phyloP scores from a whole-genome alignment of 2,113 vertebrate species.

The Cettia cetti region DNA sequence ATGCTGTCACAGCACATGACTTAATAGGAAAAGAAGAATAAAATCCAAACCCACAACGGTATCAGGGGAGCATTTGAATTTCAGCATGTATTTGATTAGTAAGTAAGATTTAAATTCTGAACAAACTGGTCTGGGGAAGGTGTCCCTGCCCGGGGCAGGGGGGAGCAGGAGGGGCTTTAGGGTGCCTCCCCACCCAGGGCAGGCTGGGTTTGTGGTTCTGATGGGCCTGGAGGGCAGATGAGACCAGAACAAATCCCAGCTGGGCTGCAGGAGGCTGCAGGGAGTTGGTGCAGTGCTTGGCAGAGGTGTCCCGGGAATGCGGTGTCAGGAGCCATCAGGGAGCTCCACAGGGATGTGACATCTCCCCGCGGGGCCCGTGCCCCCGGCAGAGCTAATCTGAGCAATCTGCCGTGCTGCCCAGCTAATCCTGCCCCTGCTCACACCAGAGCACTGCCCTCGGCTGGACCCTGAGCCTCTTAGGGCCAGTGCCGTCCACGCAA shows the following conservation, averaged over 20 bases:
- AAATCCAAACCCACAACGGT: neutral
- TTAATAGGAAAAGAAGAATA: neutral
- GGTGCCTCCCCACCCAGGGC: neutral
- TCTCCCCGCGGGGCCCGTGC: neutral
- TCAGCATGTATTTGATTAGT: neutral
- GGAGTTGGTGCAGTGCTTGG: accelerated
- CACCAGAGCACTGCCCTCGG: neutral
- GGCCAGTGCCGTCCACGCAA: neutral
- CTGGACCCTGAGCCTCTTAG: neutral
- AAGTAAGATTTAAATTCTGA: neutral
- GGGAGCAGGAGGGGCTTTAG: neutral
- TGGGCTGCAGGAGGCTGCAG: neutral
- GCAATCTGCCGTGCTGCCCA: neutral
- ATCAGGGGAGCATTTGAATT: neutral
- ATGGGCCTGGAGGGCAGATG: neutral
- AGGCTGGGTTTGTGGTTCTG: neutral
- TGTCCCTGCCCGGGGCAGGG: neutral
- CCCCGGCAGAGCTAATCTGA: neutral
- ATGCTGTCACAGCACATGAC: neutral
- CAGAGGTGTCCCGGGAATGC: neutral
- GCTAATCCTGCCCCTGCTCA: neutral
- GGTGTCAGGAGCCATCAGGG: neutral
- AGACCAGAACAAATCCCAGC: neutral
- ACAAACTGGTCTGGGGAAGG: neutral
- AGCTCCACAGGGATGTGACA: accelerated